Conservation (phyloP, 2,113 vertebrate species). For the Cochlearius cochlearius region DNA sequence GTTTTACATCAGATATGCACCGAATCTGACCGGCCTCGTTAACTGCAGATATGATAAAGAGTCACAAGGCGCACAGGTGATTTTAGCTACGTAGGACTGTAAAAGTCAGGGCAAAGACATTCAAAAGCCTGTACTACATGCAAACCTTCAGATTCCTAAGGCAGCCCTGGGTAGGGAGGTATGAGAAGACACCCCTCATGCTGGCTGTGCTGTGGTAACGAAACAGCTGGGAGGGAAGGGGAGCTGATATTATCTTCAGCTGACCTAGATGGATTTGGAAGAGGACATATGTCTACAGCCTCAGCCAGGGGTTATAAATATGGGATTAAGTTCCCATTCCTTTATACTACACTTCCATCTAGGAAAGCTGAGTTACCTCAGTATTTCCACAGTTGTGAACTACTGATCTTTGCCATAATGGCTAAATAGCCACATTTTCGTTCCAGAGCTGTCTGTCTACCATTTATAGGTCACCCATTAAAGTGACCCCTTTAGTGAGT, state of each 20-base stretch:
- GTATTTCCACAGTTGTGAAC: conserved; percentile 33
- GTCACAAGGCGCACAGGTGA: not conserved
- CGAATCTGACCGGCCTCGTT: not conserved
- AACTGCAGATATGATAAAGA: not conserved
- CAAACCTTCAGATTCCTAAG: not conserved
- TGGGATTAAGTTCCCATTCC: conserved; percentile 38
- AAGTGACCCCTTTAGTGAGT: not conserved
- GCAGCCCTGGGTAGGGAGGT: not conserved
- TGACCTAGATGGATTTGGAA: conserved; percentile 48
- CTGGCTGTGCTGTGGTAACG: not conserved
- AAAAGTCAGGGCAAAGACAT: not conserved
- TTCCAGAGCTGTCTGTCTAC: conserved; percentile 14
- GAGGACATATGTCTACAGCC: not conserved
- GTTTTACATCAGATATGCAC: not conserved
- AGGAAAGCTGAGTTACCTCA: conserved; percentile 48
- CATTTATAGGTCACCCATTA: not conserved
- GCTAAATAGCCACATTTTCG: not conserved
- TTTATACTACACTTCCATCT: conserved; percentile 35
- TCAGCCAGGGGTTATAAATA: conserved; percentile 46
- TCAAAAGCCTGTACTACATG: not conserved
- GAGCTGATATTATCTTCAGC: conserved; percentile 4
- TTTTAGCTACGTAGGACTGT: not conserved
- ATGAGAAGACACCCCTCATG: not conserved
- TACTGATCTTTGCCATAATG: conserved; percentile 25
- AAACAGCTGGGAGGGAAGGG: not conserved